Evolutionary conservation across 2,888 invertebrate species (phyloP).

Genomic region (Phalera bucephala): DNA sequence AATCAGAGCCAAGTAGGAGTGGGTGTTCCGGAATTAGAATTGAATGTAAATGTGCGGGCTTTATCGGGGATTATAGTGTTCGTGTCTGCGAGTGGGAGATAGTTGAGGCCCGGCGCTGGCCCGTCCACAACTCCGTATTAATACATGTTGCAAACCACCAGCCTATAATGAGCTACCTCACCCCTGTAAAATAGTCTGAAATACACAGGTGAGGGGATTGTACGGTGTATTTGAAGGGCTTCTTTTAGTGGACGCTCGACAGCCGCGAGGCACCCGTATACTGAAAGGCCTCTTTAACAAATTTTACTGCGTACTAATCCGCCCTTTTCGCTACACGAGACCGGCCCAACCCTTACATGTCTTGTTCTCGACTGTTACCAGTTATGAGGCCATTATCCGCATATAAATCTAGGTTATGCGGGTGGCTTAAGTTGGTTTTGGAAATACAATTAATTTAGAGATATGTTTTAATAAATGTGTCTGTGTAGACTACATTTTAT

Average conservation of each 20-base stretch:
- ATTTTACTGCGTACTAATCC: slow-evolving; percentile 79
- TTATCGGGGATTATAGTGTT: slow-evolving; percentile 84
- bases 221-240: slow-evolving; percentile 26
- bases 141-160: slow-evolving; percentile 52
- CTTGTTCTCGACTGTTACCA: slow-evolving; percentile 62
- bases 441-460: slow-evolving; percentile 62
- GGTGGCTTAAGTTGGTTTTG: slow-evolving; percentile 55
- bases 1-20: slow-evolving; percentile 73
- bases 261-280: slow-evolving; percentile 70
- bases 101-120: slow-evolving; percentile 64
- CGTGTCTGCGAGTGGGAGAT: slow-evolving; percentile 78
- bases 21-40: slow-evolving; percentile 78
- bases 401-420: slow-evolving; percentile 73
- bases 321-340: slow-evolving; percentile 61
- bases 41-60: slow-evolving; percentile 85
- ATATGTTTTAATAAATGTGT: slow-evolving; percentile 48
- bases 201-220: neutral
- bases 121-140: slow-evolving; percentile 60
- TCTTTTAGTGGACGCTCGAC: slow-evolving; percentile 36
- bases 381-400: slow-evolving; percentile 73
- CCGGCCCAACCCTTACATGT: slow-evolving; percentile 58
- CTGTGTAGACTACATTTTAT: slow-evolving; percentile 13
- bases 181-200: slow-evolving; percentile 4
- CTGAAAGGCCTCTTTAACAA: slow-evolving; percentile 71
- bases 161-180: slow-evolving; percentile 31